Base-by-base conservation (phyloP, 2,888 invertebrate species). In the Oxyteleia sp. region DNA sequence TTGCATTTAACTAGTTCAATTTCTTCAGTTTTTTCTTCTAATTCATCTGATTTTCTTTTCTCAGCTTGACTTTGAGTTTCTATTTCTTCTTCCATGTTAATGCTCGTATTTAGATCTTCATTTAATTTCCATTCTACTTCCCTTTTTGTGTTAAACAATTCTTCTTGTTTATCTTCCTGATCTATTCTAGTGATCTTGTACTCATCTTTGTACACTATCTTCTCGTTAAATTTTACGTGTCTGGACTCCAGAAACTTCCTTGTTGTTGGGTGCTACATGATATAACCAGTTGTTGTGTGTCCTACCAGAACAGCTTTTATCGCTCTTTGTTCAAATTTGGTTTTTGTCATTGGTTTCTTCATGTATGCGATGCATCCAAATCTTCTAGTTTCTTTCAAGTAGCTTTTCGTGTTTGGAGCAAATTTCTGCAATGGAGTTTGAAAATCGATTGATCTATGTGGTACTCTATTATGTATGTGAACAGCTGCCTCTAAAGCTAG, bases 211-310 rank as follows among this genome's bases (percentile, higher is more conserved):
- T 68, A 68, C 29, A 38, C 38, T 3, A 68, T 13, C 16, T 68
- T 51, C 15, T 68, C 68, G 32, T 76, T 68, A 29, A 76, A 76
- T 45, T 23, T 68, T 11, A 76, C 72, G 59, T 64, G 41, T 80
- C 79, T 57, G 23, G 83, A 61, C n/a, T 64, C 45, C n/a, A 81
- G 15, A 20, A 72, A 72, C 35, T 75, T 69, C 11, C 47, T 47
- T 10, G 53, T 51, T 4, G 5, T 26, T 13, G 86, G 86, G n/a
- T 84, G 49, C 82, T 81, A 85, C 10, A 82, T 13, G 10, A 84
- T 13, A 68, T 86, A 86, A 10, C 86, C 86, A 5, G 84, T 82
- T 16, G 55, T 11, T 53, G 78, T 78, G 26, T 80, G 76, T 26
- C 57, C 57, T n/a, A 57, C 20, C 16, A 85, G 49, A 18, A 84